Evolutionary conservation across 2,797 vertebrate species (phyloP), one percentile per base, ranked within the genome.

Genomic region (Sternotherus odoratus): DNA sequence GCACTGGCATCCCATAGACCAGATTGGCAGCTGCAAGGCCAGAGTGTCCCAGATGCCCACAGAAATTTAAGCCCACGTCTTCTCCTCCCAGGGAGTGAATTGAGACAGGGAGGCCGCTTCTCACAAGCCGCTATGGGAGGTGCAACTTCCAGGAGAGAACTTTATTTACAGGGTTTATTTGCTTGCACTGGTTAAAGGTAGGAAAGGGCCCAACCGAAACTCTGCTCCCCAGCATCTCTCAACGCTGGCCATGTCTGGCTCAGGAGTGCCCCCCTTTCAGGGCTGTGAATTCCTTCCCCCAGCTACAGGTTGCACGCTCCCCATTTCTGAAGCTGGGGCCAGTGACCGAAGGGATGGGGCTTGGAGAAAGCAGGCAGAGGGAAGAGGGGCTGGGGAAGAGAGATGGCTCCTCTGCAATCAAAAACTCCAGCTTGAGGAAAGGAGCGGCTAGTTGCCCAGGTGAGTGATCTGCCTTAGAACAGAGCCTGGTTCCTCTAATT

Each of bases 151-250:
- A 66, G 63, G 9, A 36, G 9, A 66, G 63, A 66, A 36, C n/a
- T 36, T 36, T 23, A 66, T 66, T 36, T 21, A 36, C 19, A 23
- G n/a, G n/a, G 10, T 66, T 66, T 5, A 19, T 66, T 66, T 66
- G 21, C 19, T 36, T 66, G 63, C n/a, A 21, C 2, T 28, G 60
- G 16, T 63, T 66, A 66, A 66, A 66, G 19, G 63, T 33, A 36
- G 54, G 57, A 26, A 63, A 84, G 3, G 2, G 36, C 48, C 83
- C 69, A 0, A 50, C 86, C 81, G 50, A 83, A 88, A n/a, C 17
- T 3, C 7, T 54, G 26, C 0, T 0, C 5, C 10, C 77, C 48
- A 24, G 50, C 21, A 3, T 8, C 54, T 53, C 28, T 0, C 24
- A 23, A 24, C 2, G 5, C 36, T 3, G 0, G 48, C 26, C 54